Percentiles rank a stretch among this genome's conserved stretches.
phyloP scores from a whole-genome alignment of 2,797 vertebrate genomes.

The Chiroxiphia lanceolata region DNA sequence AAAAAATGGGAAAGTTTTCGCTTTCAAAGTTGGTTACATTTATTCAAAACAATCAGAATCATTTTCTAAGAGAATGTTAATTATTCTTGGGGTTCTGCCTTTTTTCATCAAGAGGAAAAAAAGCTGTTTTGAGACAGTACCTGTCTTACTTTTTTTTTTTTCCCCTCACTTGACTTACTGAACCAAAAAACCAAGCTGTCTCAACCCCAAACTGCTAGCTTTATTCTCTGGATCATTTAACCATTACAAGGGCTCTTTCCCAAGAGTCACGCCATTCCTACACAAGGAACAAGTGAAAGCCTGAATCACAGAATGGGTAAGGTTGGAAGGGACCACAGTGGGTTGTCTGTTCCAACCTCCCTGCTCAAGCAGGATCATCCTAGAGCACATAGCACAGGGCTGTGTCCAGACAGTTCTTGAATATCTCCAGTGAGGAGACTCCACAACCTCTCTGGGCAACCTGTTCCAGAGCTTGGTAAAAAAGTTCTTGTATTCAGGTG shows the following conservation, averaged over 20 bases:
- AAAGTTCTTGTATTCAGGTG: background rate
- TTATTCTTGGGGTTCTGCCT: accelerated
- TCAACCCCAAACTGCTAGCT: background rate
- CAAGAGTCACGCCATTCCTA: background rate
- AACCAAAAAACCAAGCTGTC: background rate
- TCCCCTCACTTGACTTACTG: background rate
- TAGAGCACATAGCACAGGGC: background rate
- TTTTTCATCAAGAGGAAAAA: background rate
- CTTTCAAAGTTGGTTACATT: background rate
- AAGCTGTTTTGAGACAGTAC: background rate
- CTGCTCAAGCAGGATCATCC: background rate
- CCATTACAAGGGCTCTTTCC: background rate
- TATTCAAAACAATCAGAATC: background rate
- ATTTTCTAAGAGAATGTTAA: background rate
- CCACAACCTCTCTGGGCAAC: background rate
- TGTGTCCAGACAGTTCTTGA: background rate
- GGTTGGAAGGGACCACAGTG: background rate
- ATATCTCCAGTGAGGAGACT: background rate
- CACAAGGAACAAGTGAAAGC: background rate
- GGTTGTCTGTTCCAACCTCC: background rate
- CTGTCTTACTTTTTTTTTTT: background rate
- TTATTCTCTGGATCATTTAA: background rate
- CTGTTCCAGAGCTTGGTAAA: background rate
- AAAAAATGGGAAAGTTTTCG: background rate
- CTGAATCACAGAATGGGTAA: background rate